Conservation (phyloP, 2,113 vertebrate species). For the Amphiprion percula region DNA sequence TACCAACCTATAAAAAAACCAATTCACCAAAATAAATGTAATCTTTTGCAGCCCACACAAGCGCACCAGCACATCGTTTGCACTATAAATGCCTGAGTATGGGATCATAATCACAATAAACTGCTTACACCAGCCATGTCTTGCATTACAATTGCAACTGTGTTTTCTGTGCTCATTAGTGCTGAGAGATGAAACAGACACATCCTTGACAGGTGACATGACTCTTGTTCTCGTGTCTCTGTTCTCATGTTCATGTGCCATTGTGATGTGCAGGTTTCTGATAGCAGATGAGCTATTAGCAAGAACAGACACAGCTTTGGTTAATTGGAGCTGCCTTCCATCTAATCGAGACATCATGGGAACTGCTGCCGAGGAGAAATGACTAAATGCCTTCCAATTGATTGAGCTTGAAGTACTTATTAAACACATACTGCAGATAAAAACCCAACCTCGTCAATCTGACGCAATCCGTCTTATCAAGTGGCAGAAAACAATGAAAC, state of each 20-base stretch:
- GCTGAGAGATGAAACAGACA: neutral
- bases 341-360: slow-evolving; percentile 64
- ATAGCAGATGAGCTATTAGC: slow-evolving; percentile 40
- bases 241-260: slow-evolving; percentile 16
- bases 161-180: neutral
- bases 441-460: slow-evolving; percentile 25
- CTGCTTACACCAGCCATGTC: neutral
- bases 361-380: slow-evolving; percentile 44
- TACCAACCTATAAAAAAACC: neutral
- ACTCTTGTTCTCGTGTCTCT: neutral
- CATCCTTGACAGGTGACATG: neutral
- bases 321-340: slow-evolving; percentile 66
- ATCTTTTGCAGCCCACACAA: neutral
- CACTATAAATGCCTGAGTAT: neutral
- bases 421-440: slow-evolving; percentile 44
- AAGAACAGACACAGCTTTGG: slow-evolving; percentile 23
- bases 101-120: neutral
- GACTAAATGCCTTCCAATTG: slow-evolving; percentile 30
- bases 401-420: slow-evolving; percentile 35
- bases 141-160: too few species aligned
- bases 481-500: slow-evolving; percentile 32
- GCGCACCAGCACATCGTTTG: neutral
- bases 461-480: slow-evolving; percentile 31
- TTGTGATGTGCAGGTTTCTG: slow-evolving; percentile 24
- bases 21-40: neutral